Conservation (phyloP, 1,140 invertebrate species). For the Pristionchus pacificus region DNA sequence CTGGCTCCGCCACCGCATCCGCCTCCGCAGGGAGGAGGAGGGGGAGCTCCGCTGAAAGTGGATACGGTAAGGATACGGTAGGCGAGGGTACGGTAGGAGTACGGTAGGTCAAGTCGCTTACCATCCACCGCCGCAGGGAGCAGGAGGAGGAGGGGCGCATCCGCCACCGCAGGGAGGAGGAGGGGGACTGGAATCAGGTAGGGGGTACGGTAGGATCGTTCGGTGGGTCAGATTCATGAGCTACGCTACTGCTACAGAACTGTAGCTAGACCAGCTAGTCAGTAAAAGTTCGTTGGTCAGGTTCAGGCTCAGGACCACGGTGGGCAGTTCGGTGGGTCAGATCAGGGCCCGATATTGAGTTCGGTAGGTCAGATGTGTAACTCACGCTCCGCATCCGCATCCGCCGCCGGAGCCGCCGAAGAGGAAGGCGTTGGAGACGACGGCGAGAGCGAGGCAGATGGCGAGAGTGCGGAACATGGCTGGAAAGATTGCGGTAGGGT, state of each 20-base stretch:
- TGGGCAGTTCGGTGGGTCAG: too few relatives aligned
- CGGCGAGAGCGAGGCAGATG: constrained; percentile 1
- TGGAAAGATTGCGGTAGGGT: too few relatives aligned
- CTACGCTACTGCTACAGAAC: not conserved
- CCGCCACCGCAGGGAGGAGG: constrained; percentile 15
- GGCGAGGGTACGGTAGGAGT: too few relatives aligned
- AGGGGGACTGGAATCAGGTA: constrained; percentile 15
- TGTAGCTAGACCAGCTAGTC: not conserved
- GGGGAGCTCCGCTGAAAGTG: not conserved
- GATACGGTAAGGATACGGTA: too few relatives aligned
- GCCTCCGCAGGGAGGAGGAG: not conserved
- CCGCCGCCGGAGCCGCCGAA: constrained; percentile 6
- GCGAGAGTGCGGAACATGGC: constrained; percentile 3
- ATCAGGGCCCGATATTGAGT: too few relatives aligned
- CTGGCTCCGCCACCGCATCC: too few relatives aligned
- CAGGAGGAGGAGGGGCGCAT: constrained; percentile 16
- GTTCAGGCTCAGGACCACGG: constrained; percentile 2
- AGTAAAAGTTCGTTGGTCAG: not conserved
- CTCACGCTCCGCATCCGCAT: constrained; percentile 8
- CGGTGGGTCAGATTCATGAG: not conserved
- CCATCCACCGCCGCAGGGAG: constrained; percentile 11
- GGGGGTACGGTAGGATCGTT: too few relatives aligned
- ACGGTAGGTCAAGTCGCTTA: too few relatives aligned
- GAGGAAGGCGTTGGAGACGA: constrained; percentile 9
- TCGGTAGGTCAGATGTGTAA: too few relatives aligned